Conservation (phyloP, 2,888 invertebrate species). For the Lepidonotus clava region DNA sequence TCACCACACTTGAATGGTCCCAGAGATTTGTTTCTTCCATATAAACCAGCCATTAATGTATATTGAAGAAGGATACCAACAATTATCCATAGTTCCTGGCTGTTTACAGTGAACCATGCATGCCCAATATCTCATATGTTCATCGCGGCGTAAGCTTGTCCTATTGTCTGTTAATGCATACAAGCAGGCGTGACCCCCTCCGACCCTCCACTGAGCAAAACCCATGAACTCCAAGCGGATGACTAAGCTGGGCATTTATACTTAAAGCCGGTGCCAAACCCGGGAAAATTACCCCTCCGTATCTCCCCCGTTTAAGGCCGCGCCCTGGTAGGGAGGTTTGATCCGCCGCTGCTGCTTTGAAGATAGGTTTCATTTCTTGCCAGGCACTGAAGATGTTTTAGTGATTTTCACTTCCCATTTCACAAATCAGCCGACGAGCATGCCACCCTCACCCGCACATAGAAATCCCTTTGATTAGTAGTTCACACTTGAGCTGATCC, state of each 20-base stretch:
- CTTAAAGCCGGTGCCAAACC: not conserved
- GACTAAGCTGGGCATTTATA: conserved; percentile 11
- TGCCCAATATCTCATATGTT: no score
- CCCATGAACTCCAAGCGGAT: not conserved
- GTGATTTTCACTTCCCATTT: conserved; percentile 13
- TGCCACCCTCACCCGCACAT: not conserved
- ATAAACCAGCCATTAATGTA: no score
- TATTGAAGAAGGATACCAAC: no score
- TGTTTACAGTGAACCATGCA: no score
- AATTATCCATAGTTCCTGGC: no score
- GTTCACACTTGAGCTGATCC: conserved; percentile 23
- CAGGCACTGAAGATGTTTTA: not conserved
- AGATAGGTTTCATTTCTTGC: conserved; percentile 23
- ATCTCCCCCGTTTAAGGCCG: not conserved
- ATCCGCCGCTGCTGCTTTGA: conserved; percentile 8
- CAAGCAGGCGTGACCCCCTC: not conserved
- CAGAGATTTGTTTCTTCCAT: no score
- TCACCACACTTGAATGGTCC: no score
- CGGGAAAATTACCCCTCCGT: not conserved
- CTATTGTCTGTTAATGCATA: not conserved
- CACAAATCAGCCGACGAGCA: conserved; percentile 24
- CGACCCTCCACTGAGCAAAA: not conserved
- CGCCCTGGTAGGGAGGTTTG: not conserved
- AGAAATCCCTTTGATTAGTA: conserved; percentile 5
- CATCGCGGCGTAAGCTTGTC: no score